A percentile compares a stretch with the other conserved stretches of the same genome.
These are phyloP conservation scores for Cyrtodaria siliqua DNA, from an alignment of 2,888 invertebrate species.

Conservation along the genomic window DNA sequence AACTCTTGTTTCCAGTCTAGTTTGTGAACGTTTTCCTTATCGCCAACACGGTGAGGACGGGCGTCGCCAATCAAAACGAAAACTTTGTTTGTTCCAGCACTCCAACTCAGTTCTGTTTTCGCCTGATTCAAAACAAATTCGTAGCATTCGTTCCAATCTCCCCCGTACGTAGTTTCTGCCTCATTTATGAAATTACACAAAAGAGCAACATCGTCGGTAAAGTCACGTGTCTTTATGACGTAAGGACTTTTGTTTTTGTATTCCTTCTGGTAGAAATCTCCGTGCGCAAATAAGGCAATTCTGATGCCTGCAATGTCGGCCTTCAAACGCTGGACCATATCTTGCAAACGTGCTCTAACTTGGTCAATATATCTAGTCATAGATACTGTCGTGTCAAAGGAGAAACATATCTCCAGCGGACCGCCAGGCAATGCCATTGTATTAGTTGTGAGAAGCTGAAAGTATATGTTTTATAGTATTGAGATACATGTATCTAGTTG, in stretches of 20 bases:
- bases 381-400: conserved; percentile 34
- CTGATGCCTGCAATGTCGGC: conserved; percentile 65
- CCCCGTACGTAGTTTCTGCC: conserved; percentile 66
- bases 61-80: conserved; percentile 77
- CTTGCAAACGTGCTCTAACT: conserved; percentile 30
- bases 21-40: conserved; percentile 56
- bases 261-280: conserved; percentile 76
- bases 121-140: conserved; percentile 75
- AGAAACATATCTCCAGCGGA: conserved; percentile 35
- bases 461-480: too few species aligned
- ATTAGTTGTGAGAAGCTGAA: too few species aligned
- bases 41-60: conserved; percentile 53
- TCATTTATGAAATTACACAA: conserved; percentile 68
- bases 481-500: too few species aligned
- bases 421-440: conserved; percentile 29
- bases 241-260: conserved; percentile 62
- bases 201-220: conserved; percentile 62
- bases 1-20: conserved; percentile 59
- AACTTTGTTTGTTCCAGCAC: conserved; percentile 66
- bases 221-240: conserved; percentile 68
- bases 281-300: conserved; percentile 83
- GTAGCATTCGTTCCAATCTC: conserved; percentile 76
- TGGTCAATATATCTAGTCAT: conserved; percentile 38
- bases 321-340: conserved; percentile 35
- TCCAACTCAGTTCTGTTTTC: conserved; percentile 69